Percentiles rank a stretch among this genome's conserved stretches.
Conservation (phyloP, 2,888 invertebrate species). For the Timandra comae region DNA sequence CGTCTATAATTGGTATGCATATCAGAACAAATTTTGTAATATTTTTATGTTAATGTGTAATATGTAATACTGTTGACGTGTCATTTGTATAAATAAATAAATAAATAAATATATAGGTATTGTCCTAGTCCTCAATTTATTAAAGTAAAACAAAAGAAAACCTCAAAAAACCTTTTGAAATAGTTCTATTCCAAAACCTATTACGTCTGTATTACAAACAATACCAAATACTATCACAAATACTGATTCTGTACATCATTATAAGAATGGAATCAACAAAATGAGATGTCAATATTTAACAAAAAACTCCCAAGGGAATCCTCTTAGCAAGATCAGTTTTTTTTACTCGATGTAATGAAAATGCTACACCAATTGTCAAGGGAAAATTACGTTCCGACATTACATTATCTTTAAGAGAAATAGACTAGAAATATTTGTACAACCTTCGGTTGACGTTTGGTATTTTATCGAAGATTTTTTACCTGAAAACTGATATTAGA, state of each 20-base stretch:
- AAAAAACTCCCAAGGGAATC: constrained; percentile 24
- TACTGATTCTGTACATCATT: constrained; percentile 11
- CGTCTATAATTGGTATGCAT: too few species aligned
- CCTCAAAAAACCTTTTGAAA: not conserved
- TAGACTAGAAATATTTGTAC: constrained; percentile 13
- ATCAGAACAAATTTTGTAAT: too few species aligned
- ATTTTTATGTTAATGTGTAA: too few species aligned
- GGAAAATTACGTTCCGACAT: constrained; percentile 34
- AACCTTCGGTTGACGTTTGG: constrained; percentile 10
- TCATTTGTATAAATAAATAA: too few species aligned
- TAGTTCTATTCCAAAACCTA: too few species aligned
- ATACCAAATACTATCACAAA: not conserved
- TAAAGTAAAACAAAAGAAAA: not conserved
- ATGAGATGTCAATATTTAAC: constrained; percentile 28
- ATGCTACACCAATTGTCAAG: constrained; percentile 39
- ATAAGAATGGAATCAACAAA: constrained; percentile 26
- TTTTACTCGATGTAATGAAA: constrained; percentile 44
- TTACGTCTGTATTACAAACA: too few species aligned
- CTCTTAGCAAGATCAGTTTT: constrained; percentile 30
- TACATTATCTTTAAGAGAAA: constrained; percentile 23
- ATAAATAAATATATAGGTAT: too few species aligned
- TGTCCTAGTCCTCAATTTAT: too few species aligned
- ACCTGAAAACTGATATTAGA: too few species aligned
- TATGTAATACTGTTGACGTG: too few species aligned
- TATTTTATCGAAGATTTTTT: not conserved